Conservation (phyloP, 2,888 invertebrate species). For the Gymnocheta viridis region DNA sequence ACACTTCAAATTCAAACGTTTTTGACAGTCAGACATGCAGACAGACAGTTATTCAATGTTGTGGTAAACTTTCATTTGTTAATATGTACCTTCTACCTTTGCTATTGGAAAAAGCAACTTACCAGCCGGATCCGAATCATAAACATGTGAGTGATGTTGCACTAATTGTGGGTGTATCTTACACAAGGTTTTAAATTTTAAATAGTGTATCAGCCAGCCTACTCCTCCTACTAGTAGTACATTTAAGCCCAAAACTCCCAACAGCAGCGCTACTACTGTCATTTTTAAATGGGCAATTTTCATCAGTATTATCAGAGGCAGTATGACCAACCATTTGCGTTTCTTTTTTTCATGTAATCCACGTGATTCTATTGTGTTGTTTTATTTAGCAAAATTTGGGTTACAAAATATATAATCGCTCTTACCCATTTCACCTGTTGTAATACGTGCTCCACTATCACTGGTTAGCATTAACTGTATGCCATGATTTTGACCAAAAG, state of each 20-base stretch:
- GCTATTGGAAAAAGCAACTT: conserved; percentile 36
- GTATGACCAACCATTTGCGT: conserved; percentile 77
- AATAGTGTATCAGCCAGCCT: conserved; percentile 80
- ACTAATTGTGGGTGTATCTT: conserved; percentile 81
- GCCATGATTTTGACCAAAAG: conserved; percentile 79
- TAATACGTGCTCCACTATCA: conserved; percentile 76
- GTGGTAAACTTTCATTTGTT: too few species aligned
- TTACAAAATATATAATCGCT: conserved; percentile 13
- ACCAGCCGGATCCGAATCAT: conserved; percentile 79
- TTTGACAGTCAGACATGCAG: too few species aligned
- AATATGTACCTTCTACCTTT: neutral
- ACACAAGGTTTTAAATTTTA: conserved; percentile 80
- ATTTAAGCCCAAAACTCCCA: conserved; percentile 78
- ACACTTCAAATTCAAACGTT: too few species aligned
- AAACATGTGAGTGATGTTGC: conserved; percentile 80
- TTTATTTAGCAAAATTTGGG: neutral
- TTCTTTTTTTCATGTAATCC: conserved; percentile 75
- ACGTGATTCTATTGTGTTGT: conserved; percentile 74
- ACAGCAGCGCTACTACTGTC: conserved; percentile 77
- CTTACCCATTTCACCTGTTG: conserved; percentile 75
- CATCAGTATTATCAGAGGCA: conserved; percentile 80
- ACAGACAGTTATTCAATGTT: too few species aligned
- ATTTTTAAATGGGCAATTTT: conserved; percentile 81
- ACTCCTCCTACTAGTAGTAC: conserved; percentile 78
- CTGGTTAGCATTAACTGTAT: conserved; percentile 76